Evolutionary conservation across 2,113 vertebrate genomes (phyloP), one percentile per base, ranked within the genome.

Genomic region (Girardinichthys multiradiatus): DNA sequence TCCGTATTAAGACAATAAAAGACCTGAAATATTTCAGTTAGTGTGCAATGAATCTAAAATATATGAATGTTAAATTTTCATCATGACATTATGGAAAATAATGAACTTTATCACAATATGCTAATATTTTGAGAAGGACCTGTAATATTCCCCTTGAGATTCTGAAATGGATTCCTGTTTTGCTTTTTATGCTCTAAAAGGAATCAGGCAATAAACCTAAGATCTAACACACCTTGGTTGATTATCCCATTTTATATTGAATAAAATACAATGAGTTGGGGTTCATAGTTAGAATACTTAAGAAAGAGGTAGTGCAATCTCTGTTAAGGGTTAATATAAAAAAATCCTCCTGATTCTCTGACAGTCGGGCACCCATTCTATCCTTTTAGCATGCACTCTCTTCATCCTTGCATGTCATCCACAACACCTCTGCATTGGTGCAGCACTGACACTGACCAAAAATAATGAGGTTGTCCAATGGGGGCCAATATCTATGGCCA

Each of bases 391-490:
- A 45, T 19, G 31, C 59, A 60, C 27, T 45, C 51, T 9, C 37
- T 61, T 28, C 19, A 63, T 58, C 59, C 24, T 57, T 29, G 28
- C 45, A 61, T 59, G 66, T 9, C 58, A 31, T 61, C 21, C n/a
- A 24, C 64, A 54, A 27, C 29, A 13, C 68, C 29, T 48, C 31
- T 68, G 59, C 39, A 72, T 42, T 39, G 27, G 28, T 15, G 30
- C 57, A 68, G 48, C 57, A 58, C 58, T 14, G 35, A 45, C 64
- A 45, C 31, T 27, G 21, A 57, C 58, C 72, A 64, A 37, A n/a
- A 72, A 79, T 69, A 59, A 70, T 17, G 31, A 72, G 42, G 71
- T 60, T 3, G 39, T 69, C 68, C 64, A 31, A 28, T 45, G 58
- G 17, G 19, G 30, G 17, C 31, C 26, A 30, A 33, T 57, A 69